phyloP scores from a whole-genome alignment of 2,113 vertebrate species.

The Centrocercus urophasianus region DNA sequence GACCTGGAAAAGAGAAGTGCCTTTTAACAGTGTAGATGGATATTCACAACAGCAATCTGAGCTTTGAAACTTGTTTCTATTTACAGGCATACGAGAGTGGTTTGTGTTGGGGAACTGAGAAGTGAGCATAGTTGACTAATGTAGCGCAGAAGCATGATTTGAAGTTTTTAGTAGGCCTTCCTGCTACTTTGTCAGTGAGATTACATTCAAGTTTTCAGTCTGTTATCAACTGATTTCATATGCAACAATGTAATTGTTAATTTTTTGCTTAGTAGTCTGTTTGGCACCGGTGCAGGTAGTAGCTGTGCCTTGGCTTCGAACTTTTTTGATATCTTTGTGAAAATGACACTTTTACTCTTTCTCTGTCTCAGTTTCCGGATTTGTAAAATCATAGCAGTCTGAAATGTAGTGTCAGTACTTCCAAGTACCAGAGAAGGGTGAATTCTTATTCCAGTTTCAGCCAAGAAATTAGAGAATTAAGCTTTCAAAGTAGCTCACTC shows the following conservation, averaged over 20 bases:
- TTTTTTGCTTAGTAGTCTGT: background rate
- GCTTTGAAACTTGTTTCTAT: conserved; percentile 48
- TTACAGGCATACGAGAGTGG: conserved; percentile 8
- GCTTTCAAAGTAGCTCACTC: background rate
- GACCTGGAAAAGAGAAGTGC: conserved; percentile 33
- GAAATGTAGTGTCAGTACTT: background rate
- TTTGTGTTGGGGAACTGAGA: background rate
- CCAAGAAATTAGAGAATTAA: background rate
- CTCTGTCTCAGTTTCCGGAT: background rate
- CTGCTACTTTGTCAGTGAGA: background rate
- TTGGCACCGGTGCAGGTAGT: background rate
- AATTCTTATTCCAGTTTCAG: background rate
- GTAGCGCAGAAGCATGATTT: background rate
- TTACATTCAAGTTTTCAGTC: background rate
- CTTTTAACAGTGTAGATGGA: background rate
- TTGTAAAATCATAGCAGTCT: background rate
- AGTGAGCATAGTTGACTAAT: background rate
- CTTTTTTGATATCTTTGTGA: background rate
- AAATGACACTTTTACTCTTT: background rate
- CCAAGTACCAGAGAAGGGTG: background rate
- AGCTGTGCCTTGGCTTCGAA: background rate
- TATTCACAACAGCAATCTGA: conserved; percentile 10
- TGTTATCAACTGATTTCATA: background rate
- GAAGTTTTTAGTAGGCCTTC: background rate
- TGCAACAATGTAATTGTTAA: background rate